A percentile compares a stretch with the other conserved stretches of the same genome.
phyloP scores from a whole-genome alignment of 1,140 invertebrate species.

The Luehdorfia chinensis region DNA sequence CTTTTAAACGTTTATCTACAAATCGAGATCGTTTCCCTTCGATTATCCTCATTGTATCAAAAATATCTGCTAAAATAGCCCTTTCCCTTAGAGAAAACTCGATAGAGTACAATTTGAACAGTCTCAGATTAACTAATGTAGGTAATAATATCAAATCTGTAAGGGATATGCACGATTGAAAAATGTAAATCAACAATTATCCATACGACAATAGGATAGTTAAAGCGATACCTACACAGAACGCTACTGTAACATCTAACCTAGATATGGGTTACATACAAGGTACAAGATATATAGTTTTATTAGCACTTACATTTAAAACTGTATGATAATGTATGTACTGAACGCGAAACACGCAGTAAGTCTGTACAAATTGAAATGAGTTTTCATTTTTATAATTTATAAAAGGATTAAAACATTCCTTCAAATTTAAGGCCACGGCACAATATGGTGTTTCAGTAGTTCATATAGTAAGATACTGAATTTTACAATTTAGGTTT shows the following conservation, averaged over 20 bases:
- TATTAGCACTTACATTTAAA: slow-evolving; percentile 53
- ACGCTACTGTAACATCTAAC: slow-evolving; percentile 62
- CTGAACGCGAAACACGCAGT: slow-evolving; percentile 50
- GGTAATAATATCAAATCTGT: slow-evolving; percentile 72
- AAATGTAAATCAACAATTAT: slow-evolving; percentile 68
- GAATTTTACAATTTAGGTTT: slow-evolving; percentile 54
- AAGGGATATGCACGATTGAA: slow-evolving; percentile 73
- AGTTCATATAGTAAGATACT: slow-evolving; percentile 66
- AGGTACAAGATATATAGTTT: slow-evolving; percentile 41
- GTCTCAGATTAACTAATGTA: slow-evolving; percentile 76
- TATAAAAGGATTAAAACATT: slow-evolving; percentile 68
- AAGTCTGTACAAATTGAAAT: slow-evolving; percentile 62
- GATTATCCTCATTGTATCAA: slow-evolving; percentile 74
- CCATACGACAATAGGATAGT: slow-evolving; percentile 55
- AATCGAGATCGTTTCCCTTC: slow-evolving; percentile 67
- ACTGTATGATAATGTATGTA: slow-evolving; percentile 42
- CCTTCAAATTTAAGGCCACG: slow-evolving; percentile 74
- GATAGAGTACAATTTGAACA: slow-evolving; percentile 73
- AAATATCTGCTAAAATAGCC: slow-evolving; percentile 76
- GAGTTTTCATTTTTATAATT: slow-evolving; percentile 41
- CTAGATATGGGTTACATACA: slow-evolving; percentile 49
- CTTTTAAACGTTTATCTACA: slow-evolving; percentile 41
- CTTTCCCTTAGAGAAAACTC: slow-evolving; percentile 75
- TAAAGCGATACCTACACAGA: slow-evolving; percentile 65
- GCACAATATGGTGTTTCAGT: slow-evolving; percentile 75